These are phyloP conservation scores for Crotalus helleri DNA, from an alignment of 2,113 vertebrate genomes.

Conservation along the genomic window DNA sequence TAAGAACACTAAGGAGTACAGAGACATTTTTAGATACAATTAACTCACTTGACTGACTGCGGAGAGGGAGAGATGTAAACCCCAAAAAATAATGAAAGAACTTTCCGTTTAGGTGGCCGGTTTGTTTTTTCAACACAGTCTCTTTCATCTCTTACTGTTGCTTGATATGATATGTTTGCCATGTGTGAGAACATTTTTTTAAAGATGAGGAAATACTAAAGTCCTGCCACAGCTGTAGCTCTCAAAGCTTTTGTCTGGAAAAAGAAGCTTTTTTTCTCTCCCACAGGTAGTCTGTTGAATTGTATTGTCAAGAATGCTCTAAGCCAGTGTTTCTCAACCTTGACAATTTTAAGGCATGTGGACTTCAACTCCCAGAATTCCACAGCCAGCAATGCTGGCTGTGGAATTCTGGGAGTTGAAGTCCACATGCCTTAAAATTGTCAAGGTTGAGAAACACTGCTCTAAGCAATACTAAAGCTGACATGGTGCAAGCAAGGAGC, in stretches of 20 bases:
- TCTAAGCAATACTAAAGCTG: slow-evolving; percentile 61
- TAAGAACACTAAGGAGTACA: neutral
- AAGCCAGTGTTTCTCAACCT: slow-evolving; percentile 20
- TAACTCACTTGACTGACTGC: neutral
- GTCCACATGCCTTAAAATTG: no score
- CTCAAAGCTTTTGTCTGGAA: slow-evolving; percentile 34
- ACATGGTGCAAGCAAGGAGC: slow-evolving; percentile 59
- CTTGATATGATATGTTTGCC: neutral
- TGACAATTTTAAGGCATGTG: no score
- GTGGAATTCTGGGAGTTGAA: no score
- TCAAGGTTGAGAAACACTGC: slow-evolving; percentile 7
- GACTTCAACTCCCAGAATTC: no score
- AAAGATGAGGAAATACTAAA: neutral
- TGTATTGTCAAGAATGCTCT: slow-evolving; percentile 61
- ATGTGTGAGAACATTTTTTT: neutral
- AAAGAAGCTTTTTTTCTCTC: slow-evolving; percentile 44
- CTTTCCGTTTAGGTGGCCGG: no score
- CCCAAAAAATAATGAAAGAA: neutral
- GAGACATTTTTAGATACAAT: neutral
- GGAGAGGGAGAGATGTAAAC: neutral
- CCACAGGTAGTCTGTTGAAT: slow-evolving; percentile 49
- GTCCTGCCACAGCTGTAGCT: neutral
- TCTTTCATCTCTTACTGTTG: neutral
- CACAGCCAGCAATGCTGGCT: no score
- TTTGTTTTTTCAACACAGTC: neutral